Conservation (phyloP, 2,113 vertebrate species). For the Fulmarus glacialis region DNA sequence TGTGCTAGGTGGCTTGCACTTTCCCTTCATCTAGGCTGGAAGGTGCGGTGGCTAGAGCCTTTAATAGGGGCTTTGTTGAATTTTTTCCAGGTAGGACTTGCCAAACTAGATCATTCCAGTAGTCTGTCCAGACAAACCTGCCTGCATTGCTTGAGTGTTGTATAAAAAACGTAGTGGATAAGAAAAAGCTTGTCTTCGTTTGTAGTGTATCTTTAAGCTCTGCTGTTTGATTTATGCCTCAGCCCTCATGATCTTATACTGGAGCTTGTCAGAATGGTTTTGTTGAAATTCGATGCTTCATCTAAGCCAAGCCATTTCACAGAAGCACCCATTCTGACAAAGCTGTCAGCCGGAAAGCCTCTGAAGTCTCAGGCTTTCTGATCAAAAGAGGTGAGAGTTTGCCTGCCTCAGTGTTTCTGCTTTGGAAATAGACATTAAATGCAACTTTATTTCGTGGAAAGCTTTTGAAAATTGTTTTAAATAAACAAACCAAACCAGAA, state of each 20-base stretch:
- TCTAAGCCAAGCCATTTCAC: slow-evolving; percentile 29
- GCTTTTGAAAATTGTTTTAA: slow-evolving; percentile 31
- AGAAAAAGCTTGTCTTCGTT: background rate
- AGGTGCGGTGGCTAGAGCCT: background rate
- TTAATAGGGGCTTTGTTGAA: background rate
- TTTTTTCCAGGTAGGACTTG: background rate
- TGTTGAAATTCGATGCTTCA: slow-evolving; percentile 6
- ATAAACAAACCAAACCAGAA: slow-evolving; percentile 6
- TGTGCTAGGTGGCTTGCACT: background rate
- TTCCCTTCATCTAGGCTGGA: background rate
- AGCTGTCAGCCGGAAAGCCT: slow-evolving; percentile 35
- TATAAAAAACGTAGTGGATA: background rate
- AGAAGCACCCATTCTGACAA: slow-evolving; percentile 40
- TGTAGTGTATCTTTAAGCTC: background rate
- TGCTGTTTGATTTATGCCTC: slow-evolving; percentile 34
- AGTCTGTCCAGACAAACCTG: background rate
- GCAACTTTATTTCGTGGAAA: slow-evolving; percentile 22
- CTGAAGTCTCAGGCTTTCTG: slow-evolving; percentile 38
- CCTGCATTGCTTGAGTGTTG: background rate
- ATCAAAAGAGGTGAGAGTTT: slow-evolving; percentile 43
- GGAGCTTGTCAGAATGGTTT: slow-evolving; percentile 44
- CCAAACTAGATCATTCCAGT: background rate
- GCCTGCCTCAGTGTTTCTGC: background rate
- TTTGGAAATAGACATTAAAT: slow-evolving; percentile 10
- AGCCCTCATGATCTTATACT: background rate